Conservation (phyloP, 2,797 vertebrate species). For the Smutsia gigantea region DNA sequence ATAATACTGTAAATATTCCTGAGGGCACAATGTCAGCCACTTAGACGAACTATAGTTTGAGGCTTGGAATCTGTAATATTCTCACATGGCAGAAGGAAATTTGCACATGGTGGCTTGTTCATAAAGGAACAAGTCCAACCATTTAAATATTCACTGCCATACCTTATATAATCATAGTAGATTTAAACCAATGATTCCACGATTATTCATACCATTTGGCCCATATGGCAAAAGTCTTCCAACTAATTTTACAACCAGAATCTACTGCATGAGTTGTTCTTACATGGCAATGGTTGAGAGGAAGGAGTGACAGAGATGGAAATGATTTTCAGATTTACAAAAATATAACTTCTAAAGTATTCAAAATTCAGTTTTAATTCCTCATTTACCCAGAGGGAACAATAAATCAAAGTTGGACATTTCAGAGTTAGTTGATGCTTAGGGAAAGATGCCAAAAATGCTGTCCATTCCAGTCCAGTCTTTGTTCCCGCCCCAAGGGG, state of each 20-base stretch:
- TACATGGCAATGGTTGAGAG: constrained; percentile 17
- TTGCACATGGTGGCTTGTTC: not conserved
- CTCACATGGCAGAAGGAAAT: constrained; percentile 56
- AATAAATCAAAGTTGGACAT: not conserved
- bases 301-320: not conserved
- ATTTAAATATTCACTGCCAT: constrained; percentile 49
- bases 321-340: constrained; percentile 55
- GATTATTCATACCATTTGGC: constrained; percentile 31
- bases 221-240: constrained; percentile 57
- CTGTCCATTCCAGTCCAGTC: constrained; percentile 9
- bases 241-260: constrained; percentile 61
- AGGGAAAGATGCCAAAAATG: not conserved
- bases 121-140: constrained; percentile 26
- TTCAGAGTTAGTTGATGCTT: not conserved
- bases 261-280: constrained; percentile 12
- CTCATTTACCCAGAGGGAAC: constrained; percentile 13
- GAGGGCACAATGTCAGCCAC: not conserved
- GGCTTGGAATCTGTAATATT: not conserved
- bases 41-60: not conserved
- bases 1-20: not conserved
- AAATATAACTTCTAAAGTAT: constrained; percentile 25
- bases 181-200: constrained; percentile 55
- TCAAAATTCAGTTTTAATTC: constrained; percentile 43
- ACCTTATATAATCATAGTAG: constrained; percentile 53
- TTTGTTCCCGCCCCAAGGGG: constrained; percentile 49